Evolutionary conservation across 2,113 vertebrate genomes (phyloP).

Genomic region (Hirundichthys speculiger): DNA sequence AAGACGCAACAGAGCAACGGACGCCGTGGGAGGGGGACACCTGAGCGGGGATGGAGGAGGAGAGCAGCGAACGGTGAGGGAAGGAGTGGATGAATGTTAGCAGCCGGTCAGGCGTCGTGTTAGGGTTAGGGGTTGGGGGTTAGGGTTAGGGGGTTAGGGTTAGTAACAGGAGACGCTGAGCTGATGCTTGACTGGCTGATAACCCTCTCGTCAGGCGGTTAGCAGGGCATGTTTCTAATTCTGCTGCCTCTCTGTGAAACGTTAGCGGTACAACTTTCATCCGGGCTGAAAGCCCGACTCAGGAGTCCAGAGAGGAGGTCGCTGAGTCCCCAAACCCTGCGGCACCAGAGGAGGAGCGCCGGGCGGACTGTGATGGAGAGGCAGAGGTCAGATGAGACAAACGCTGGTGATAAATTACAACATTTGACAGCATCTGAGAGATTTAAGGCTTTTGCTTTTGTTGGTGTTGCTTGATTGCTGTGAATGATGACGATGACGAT

Average conservation of each 20-base stretch:
- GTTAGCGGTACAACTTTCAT: slow-evolving; percentile 46
- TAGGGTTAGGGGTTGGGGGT: too few species aligned
- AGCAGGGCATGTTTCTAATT: slow-evolving; percentile 49
- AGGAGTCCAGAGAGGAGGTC: slow-evolving; percentile 4
- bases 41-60: slow-evolving; percentile 62
- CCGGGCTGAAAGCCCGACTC: slow-evolving; percentile 27
- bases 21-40: slow-evolving; percentile 59
- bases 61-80: slow-evolving; percentile 55
- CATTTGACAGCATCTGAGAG: background rate
- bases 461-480: slow-evolving; percentile 13
- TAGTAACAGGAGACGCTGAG: slow-evolving; percentile 55
- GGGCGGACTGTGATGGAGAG: slow-evolving; percentile 25
- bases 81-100: slow-evolving; percentile 35
- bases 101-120: slow-evolving; percentile 5
- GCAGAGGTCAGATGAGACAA: background rate
- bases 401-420: background rate
- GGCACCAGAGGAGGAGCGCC: slow-evolving; percentile 11
- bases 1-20: slow-evolving; percentile 46
- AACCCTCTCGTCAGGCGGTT: slow-evolving; percentile 45
- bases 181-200: slow-evolving; percentile 51
- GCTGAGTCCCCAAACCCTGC: slow-evolving; percentile 7
- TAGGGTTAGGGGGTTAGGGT: too few species aligned
- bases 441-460: slow-evolving; percentile 1
- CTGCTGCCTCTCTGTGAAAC: slow-evolving; percentile 30
- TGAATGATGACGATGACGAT: background rate